phyloP scores from a whole-genome alignment of 2,113 vertebrate species.

The Brachyhypopomus gauderio region DNA sequence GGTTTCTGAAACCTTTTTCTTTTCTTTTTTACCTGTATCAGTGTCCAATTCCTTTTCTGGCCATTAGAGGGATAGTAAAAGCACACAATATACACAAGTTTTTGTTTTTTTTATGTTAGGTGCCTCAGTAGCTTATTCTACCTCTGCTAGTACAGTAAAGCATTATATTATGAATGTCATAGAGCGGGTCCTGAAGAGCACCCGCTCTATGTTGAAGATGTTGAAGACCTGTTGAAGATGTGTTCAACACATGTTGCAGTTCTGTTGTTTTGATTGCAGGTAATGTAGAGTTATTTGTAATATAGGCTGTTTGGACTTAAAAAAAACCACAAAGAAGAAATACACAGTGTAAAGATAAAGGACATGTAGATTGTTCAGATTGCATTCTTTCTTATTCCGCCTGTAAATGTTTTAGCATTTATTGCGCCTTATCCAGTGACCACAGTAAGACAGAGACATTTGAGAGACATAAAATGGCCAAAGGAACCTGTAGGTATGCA shows the following conservation, averaged over 20 bases:
- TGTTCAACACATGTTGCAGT: slow-evolving; percentile 4
- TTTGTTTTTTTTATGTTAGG: slow-evolving; percentile 1
- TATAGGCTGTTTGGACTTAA: background rate
- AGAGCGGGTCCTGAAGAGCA: background rate
- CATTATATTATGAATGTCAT: background rate
- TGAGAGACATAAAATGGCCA: no score
- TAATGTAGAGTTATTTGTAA: background rate
- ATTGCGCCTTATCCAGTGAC: background rate
- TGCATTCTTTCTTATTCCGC: no score
- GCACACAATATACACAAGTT: slow-evolving; percentile 5
- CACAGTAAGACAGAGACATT: background rate
- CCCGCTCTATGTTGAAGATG: no score
- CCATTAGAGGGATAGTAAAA: background rate
- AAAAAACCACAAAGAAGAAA: background rate
- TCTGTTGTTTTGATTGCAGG: slow-evolving; percentile 15
- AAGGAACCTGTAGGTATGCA: slow-evolving; percentile 14
- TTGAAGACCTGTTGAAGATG: no score
- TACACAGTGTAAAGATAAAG: background rate
- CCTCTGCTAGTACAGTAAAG: background rate
- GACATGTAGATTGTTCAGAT: no score
- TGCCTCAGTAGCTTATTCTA: background rate
- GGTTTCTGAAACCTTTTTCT: background rate
- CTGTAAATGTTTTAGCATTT: background rate
- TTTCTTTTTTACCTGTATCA: slow-evolving; percentile 3
- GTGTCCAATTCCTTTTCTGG: background rate